These are phyloP conservation scores for Siniperca scherzeri DNA, from an alignment of 2,797 vertebrate genomes.

Conservation along the genomic window DNA sequence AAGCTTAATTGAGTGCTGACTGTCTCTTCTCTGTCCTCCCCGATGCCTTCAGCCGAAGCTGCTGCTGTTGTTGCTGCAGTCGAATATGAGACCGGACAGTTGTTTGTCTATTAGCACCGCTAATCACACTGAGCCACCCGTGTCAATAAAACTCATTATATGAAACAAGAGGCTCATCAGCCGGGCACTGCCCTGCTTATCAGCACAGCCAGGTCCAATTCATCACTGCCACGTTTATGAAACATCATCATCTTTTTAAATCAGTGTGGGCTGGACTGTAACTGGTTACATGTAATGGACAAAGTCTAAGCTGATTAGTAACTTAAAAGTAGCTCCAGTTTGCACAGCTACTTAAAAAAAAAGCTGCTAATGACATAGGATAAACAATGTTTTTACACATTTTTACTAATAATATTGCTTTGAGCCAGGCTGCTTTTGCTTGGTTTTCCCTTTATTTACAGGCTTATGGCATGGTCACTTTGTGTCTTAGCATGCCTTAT, in stretches of 20 bases:
- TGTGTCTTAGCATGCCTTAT: no score
- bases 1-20: constrained; percentile 6
- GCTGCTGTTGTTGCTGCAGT: neutral
- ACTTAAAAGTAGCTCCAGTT: neutral
- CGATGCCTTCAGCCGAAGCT: neutral
- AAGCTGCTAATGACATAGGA: neutral
- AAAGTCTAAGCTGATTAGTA: neutral
- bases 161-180: constrained; percentile 60
- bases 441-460: neutral
- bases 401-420: neutral
- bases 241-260: constrained; percentile 59
- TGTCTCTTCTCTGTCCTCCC: constrained; percentile 6
- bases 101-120: constrained; percentile 65
- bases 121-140: constrained; percentile 56
- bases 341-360: neutral
- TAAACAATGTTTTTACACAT: neutral
- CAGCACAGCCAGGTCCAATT: constrained; percentile 63
- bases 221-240: constrained; percentile 34
- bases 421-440: neutral
- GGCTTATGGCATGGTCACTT: neutral
- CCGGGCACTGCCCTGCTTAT: constrained; percentile 51
- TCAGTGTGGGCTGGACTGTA: neutral
- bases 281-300: constrained; percentile 1
- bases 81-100: constrained; percentile 35
- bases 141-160: constrained; percentile 77